Conservation (phyloP, 1,140 invertebrate species). For the Thaumatotibia leucotreta region DNA sequence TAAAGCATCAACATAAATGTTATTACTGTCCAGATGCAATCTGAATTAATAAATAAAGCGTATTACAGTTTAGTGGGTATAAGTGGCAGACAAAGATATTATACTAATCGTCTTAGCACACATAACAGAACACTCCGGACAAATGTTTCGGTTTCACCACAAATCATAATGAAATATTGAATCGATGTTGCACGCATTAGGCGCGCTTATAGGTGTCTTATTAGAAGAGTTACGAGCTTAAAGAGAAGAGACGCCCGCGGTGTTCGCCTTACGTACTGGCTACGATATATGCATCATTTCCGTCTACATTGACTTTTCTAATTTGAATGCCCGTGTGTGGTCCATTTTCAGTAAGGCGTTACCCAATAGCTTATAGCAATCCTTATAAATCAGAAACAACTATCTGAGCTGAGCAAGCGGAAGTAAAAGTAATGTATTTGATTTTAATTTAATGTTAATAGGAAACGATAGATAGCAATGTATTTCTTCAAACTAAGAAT, state of each 20-base stretch:
- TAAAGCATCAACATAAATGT: neutral
- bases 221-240: constrained; percentile 62
- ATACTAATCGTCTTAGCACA: constrained; percentile 40
- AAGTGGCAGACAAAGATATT: constrained; percentile 29
- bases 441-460: constrained; percentile 1
- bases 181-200: constrained; percentile 48
- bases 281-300: constrained; percentile 65
- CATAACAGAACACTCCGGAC: constrained; percentile 29
- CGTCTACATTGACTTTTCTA: constrained; percentile 57
- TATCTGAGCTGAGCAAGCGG: constrained; percentile 14
- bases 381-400: constrained; percentile 36
- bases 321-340: constrained; percentile 61
- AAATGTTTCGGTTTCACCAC: constrained; percentile 42
- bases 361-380: constrained; percentile 36
- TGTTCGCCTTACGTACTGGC: constrained; percentile 39
- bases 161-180: constrained; percentile 59
- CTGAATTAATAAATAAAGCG: constrained; percentile 15
- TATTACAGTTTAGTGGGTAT: neutral
- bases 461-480: neutral
- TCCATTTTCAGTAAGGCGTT: constrained; percentile 37
- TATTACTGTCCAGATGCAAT: neutral
- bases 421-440: constrained; percentile 9
- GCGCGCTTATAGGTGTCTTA: constrained; percentile 57
- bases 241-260: constrained; percentile 57
- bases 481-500: neutral